Percentiles rank a stretch among this genome's conserved stretches.
Conservation (phyloP, 1,140 invertebrate genomes). For the Drosophila sucinea region DNA sequence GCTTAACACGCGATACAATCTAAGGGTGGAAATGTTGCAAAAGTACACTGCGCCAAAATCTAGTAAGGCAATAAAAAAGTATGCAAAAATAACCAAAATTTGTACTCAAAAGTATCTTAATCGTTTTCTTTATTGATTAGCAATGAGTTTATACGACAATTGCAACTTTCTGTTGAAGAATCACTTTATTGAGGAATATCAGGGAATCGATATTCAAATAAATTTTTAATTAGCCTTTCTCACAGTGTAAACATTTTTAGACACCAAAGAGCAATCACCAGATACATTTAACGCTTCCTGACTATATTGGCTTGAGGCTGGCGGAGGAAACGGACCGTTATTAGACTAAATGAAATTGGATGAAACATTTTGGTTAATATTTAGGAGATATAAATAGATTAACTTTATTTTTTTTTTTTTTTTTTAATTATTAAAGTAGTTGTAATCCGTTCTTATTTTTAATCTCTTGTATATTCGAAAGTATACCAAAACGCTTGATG, state of each 20-base stretch:
- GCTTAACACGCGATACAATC: conserved; percentile 45
- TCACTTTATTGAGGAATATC: neutral
- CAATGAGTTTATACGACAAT: neutral
- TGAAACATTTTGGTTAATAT: neutral
- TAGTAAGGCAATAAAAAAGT: neutral
- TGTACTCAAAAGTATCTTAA: too few species aligned
- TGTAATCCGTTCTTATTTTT: neutral
- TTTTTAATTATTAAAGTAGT: too few species aligned
- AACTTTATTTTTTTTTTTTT: neutral
- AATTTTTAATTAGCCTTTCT: neutral
- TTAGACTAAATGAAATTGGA: conserved; percentile 6
- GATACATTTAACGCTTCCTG: conserved; percentile 8
- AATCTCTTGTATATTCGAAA: neutral
- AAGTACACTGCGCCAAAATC: conserved; percentile 43
- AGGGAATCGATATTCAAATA: too few species aligned
- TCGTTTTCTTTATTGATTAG: neutral
- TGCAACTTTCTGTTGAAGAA: neutral
- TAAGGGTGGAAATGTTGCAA: conserved; percentile 62
- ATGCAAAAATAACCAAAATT: neutral
- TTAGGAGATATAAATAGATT: neutral
- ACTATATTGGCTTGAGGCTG: conserved; percentile 12
- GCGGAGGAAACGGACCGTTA: neutral
- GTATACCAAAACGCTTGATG: neutral
- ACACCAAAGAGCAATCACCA: conserved; percentile 5
- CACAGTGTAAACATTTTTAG: neutral